These are phyloP conservation scores for Thamnophis sirtalis DNA, from an alignment of 2,113 vertebrate species.

Conservation along the genomic window DNA sequence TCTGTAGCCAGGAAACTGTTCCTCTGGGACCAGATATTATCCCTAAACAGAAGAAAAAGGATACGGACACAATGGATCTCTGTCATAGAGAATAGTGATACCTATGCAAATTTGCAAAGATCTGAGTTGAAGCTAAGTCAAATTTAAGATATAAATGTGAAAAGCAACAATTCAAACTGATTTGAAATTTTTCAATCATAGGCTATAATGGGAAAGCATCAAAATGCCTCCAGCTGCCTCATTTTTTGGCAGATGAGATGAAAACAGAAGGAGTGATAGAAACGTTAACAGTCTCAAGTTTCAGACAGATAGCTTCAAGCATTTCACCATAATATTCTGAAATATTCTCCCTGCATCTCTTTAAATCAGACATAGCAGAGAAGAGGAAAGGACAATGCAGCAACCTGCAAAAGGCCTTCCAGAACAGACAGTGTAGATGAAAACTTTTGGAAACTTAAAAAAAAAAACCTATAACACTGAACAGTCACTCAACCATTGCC, in stretches of 20 bases:
- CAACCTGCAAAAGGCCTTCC: neutral
- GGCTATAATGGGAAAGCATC: neutral
- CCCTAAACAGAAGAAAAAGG: neutral
- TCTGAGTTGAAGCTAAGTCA: neutral
- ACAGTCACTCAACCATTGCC: neutral
- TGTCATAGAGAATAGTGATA: neutral
- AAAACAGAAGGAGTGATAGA: neutral
- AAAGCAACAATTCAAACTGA: neutral
- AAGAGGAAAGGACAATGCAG: neutral
- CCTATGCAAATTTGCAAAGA: neutral
- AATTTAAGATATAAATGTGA: neutral
- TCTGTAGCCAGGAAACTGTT: neutral
- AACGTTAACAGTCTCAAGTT: neutral
- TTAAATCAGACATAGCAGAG: neutral
- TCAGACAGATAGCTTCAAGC: neutral
- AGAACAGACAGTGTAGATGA: neutral
- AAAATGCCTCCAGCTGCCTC: neutral
- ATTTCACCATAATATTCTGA: neutral
- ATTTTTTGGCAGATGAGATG: neutral
- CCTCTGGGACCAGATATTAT: neutral
- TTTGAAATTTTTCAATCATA: neutral
- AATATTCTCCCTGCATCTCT: neutral
- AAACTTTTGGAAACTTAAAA: neutral
- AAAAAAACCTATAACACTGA: neutral
- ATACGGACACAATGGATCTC: neutral